Evolutionary conservation across 2,113 vertebrate genomes (phyloP).

Genomic region (Chloropsis cyanopogon): DNA sequence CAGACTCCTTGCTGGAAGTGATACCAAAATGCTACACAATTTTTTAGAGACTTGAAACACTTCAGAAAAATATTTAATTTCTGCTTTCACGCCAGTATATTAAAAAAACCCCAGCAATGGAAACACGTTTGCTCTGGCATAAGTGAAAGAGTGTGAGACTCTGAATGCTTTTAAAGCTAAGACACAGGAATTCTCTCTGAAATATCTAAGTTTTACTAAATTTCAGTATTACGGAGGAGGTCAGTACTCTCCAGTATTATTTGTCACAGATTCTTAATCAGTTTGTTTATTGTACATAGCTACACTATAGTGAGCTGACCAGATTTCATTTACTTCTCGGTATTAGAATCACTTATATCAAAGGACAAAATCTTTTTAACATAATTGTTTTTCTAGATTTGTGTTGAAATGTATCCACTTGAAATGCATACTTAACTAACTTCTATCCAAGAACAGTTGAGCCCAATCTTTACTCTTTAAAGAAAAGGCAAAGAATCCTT

Average conservation of each 20-base stretch:
- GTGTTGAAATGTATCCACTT: background rate
- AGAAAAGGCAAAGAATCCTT: background rate
- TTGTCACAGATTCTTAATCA: constrained; percentile 12
- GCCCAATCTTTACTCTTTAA: background rate
- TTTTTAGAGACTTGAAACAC: constrained; percentile 13
- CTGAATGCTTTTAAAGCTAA: background rate
- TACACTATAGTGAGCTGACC: background rate
- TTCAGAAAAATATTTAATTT: constrained; percentile 36
- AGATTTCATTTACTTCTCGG: background rate
- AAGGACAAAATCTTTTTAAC: background rate
- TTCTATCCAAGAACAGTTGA: background rate
- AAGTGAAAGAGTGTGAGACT: background rate
- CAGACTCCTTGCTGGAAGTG: constrained; percentile 8
- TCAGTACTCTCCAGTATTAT: background rate
- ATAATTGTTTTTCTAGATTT: background rate
- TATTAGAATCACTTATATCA: background rate
- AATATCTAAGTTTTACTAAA: background rate
- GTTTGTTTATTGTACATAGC: background rate
- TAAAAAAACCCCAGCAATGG: background rate
- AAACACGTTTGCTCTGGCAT: constrained; percentile 40
- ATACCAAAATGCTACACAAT: background rate
- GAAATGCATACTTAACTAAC: background rate
- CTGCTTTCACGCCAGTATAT: constrained; percentile 9
- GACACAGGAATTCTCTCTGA: background rate
- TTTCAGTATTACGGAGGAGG: background rate